Evolutionary conservation across 2,113 vertebrate genomes (phyloP), one percentile per base, ranked within the genome.

Genomic region (Neodontobutis hainanensis): DNA sequence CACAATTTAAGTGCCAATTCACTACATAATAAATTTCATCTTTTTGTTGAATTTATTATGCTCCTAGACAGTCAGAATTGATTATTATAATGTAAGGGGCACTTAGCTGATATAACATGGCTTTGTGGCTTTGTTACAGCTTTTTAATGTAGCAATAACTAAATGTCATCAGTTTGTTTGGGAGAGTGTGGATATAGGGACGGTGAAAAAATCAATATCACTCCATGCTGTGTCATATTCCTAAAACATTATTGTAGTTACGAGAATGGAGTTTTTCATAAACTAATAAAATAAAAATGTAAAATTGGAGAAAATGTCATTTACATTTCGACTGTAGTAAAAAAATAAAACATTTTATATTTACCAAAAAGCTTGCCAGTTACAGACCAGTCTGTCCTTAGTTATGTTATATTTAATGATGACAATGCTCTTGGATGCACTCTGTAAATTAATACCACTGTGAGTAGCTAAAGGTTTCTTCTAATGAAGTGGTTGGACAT

Each of bases 401-500:
- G 19, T 3, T 27, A 27, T 27, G 19, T 27, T 27, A 27, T 27
- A 27, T 27, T 27, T 27, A 27, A 27, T 27, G 19, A 27, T 27
- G 19, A 27, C 1, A 27, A 27, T 27, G 19, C 19, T 27, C 47
- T 27, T 8, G 12, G n/a, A 48, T 34, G 43, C 40, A 11, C 43
- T 45, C 40, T 73, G 42, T 64, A 32, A 49, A 35, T 27, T 34
- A 35, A 36, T 14, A 11, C 3, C n/a, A 5, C 9, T 15, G 32
- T 42, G 55, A 15, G 40, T 8, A 44, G 2, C 14, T 36, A 1
- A 5, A 11, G 48, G 14, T 11, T 49, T 40, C 48, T 73, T 35
- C 8, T 76, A 63, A 77, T 81, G 34, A 35, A 45, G 43, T 32
- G 8, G 38, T 68, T 14, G 0, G 51, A 76, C 61, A 64, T 35